Percentiles rank a stretch among this genome's conserved stretches.
phyloP scores from a whole-genome alignment of 1,140 invertebrate genomes.

The Colletes gigas region DNA sequence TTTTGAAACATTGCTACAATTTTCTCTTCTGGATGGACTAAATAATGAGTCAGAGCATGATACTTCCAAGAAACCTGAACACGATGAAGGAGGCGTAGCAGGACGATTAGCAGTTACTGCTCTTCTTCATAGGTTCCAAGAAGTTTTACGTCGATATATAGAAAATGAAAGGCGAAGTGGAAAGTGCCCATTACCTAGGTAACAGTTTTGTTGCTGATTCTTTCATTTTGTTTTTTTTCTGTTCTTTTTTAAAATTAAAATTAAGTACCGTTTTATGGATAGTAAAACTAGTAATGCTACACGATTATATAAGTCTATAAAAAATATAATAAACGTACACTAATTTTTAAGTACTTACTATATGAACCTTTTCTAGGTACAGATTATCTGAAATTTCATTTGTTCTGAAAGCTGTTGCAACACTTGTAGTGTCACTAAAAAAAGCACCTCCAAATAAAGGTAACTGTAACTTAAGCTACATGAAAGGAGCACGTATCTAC shows the following conservation, averaged over 20 bases:
- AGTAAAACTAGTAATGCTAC: background rate
- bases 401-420: slow-evolving; percentile 97
- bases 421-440: slow-evolving; percentile 94
- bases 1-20: slow-evolving; percentile 97
- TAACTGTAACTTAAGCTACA: slow-evolving; percentile 72
- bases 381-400: slow-evolving; percentile 97
- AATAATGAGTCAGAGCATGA: slow-evolving; percentile 80
- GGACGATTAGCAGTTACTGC: slow-evolving; percentile 94
- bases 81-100: slow-evolving; percentile 85
- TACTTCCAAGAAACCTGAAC: slow-evolving; percentile 69
- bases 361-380: slow-evolving; percentile 85
- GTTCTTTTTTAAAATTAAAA: too few species aligned
- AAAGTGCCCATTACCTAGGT: slow-evolving; percentile 95
- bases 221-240: slow-evolving; percentile 1
- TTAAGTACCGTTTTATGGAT: too few species aligned
- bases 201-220: slow-evolving; percentile 51
- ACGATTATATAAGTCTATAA: background rate
- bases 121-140: slow-evolving; percentile 94
- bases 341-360: slow-evolving; percentile 64
- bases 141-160: slow-evolving; percentile 94
- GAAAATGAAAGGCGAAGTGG: slow-evolving; percentile 94
- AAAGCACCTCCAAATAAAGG: slow-evolving; percentile 93
- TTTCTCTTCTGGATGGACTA: slow-evolving; percentile 89
- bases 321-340: slow-evolving; percentile 5
- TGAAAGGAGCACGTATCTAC: background rate